phyloP scores from a whole-genome alignment of 2,797 vertebrate species.

The Apogon talboti region DNA sequence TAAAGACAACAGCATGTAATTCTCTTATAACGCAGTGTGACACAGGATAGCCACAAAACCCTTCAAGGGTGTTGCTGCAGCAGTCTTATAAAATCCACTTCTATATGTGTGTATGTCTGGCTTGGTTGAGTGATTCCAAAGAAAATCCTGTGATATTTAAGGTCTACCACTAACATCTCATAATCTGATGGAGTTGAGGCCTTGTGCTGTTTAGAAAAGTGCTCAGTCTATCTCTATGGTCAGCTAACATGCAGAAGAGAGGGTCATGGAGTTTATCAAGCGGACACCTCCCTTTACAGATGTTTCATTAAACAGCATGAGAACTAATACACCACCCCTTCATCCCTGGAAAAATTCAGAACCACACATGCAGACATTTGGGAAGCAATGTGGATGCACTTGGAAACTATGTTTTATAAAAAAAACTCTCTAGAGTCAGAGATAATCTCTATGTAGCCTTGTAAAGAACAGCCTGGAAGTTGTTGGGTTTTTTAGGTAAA shows the following conservation, averaged over 20 bases:
- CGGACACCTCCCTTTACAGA: conserved; percentile 52
- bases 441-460: conserved; percentile 1
- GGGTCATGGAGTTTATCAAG: conserved; percentile 57
- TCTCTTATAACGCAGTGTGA: conserved; percentile 67
- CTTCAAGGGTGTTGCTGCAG: conserved; percentile 40
- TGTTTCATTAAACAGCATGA: conserved; percentile 59
- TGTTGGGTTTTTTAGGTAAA: background rate
- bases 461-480: conserved; percentile 7
- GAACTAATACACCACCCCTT: conserved; percentile 11
- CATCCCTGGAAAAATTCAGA: background rate
- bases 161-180: background rate
- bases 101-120: conserved; percentile 1
- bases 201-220: conserved; percentile 6
- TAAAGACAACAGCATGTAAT: conserved; percentile 56
- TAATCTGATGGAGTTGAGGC: background rate
- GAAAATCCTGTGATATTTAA: conserved; percentile 7
- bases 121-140: conserved; percentile 12
- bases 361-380: background rate
- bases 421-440: background rate
- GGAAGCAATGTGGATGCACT: background rate
- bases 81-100: conserved; percentile 28
- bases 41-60: conserved; percentile 44
- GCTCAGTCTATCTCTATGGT: background rate
- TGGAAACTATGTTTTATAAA: background rate
- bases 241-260: conserved; percentile 1